phyloP scores from a whole-genome alignment of 1,140 invertebrate genomes.

The Geopemphigus sp. region DNA sequence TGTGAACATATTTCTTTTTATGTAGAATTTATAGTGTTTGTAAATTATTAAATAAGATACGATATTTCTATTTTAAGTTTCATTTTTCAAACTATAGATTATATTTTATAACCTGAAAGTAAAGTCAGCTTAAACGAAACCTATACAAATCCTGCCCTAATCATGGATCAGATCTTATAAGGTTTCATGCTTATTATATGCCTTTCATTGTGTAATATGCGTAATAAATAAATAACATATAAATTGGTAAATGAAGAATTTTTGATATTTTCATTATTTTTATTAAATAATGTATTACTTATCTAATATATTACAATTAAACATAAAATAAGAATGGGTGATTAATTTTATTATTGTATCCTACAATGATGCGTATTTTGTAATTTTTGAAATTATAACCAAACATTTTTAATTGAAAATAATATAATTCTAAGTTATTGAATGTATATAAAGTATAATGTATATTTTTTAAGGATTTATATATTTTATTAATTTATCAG shows the following conservation, averaged over 20 bases:
- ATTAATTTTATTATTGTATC: too few relatives aligned
- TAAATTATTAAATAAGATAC: background rate
- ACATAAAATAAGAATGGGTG: too few relatives aligned
- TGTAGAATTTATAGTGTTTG: background rate
- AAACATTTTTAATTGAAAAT: too few relatives aligned
- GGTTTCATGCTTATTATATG: slow-evolving; percentile 22
- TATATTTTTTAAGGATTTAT: too few relatives aligned
- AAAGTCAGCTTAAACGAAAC: slow-evolving; percentile 47
- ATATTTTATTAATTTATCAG: too few relatives aligned
- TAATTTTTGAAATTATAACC: too few relatives aligned
- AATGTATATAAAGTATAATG: too few relatives aligned
- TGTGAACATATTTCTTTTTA: slow-evolving; percentile 12
- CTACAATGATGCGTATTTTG: too few relatives aligned
- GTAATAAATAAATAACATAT: slow-evolving; percentile 6
- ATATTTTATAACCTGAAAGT: background rate
- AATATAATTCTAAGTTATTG: too few relatives aligned
- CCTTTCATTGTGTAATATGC: slow-evolving; percentile 28
- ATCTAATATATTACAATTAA: too few relatives aligned
- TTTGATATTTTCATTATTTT: too few relatives aligned
- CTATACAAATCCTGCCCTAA: slow-evolving; percentile 28
- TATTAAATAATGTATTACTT: too few relatives aligned
- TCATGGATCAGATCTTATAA: slow-evolving; percentile 3
- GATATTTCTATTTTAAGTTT: slow-evolving; percentile 8
- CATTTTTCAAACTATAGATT: slow-evolving; percentile 17
- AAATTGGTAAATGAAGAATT: background rate